Conservation (phyloP, 2,888 invertebrate genomes). For the Nowickia ferox region DNA sequence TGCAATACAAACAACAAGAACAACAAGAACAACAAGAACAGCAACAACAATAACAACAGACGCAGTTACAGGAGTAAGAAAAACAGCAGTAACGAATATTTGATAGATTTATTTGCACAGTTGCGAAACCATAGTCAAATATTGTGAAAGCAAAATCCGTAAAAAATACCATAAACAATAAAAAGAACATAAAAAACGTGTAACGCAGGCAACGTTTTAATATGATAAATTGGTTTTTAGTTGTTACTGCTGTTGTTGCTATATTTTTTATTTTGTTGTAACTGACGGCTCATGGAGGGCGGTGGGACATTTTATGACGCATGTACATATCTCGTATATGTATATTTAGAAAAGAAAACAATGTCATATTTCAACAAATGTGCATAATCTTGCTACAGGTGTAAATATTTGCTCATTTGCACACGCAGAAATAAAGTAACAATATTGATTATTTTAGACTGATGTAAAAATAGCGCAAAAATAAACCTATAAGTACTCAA, state of each 20-base stretch:
- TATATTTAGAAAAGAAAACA: slow-evolving; percentile 24
- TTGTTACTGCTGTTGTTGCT: neutral
- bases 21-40: neutral
- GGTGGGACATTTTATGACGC: neutral
- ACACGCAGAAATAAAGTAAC: neutral
- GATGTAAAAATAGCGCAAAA: neutral
- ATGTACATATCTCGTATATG: slow-evolving; percentile 21
- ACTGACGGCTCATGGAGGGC: too few species aligned
- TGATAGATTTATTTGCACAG: slow-evolving; percentile 38
- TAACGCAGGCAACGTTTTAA: slow-evolving; percentile 45
- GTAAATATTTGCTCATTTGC: neutral
- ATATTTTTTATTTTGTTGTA: too few species aligned
- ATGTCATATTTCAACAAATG: slow-evolving; percentile 11
- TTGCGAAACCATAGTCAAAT: slow-evolving; percentile 25
- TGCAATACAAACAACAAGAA: slow-evolving; percentile 36
- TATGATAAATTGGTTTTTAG: slow-evolving; percentile 59
- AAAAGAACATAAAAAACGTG: neutral
- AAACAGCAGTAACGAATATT: neutral
- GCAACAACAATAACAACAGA: neutral
- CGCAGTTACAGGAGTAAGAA: neutral
- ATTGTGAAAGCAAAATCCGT: neutral
- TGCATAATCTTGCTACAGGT: neutral
- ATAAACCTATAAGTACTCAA: too few species aligned
- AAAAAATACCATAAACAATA: slow-evolving; percentile 16
- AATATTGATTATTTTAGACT: neutral